These are phyloP conservation scores for Panzeria rudis DNA, from an alignment of 2,888 invertebrate genomes.

Conservation along the genomic window DNA sequence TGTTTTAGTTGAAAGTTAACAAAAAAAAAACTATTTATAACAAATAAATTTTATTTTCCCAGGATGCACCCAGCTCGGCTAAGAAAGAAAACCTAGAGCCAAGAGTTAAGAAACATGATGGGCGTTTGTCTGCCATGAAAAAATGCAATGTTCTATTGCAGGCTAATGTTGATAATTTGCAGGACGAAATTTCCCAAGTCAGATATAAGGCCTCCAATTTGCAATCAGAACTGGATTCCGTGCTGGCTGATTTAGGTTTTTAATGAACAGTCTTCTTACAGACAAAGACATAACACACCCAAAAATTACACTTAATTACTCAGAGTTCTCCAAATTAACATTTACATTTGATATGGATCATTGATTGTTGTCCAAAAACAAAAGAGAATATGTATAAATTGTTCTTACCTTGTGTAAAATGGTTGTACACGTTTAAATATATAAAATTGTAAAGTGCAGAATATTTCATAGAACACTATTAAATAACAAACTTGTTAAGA, in stretches of 20 bases:
- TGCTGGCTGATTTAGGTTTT: constrained; percentile 92
- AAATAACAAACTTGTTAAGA: not conserved
- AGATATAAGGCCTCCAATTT: constrained; percentile 90
- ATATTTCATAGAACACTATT: constrained; percentile 24
- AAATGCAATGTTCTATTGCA: constrained; percentile 94
- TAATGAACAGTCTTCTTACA: constrained; percentile 73
- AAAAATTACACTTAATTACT: constrained; percentile 8
- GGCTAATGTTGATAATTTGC: constrained; percentile 93
- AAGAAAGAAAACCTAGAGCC: constrained; percentile 88
- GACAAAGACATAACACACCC: constrained; percentile 1
- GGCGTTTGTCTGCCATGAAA: constrained; percentile 90
- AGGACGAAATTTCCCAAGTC: constrained; percentile 93
- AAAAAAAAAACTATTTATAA: not conserved
- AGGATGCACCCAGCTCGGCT: constrained; percentile 88
- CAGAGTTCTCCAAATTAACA: constrained; percentile 35
- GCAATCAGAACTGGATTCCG: constrained; percentile 93
- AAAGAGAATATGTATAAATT: constrained; percentile 10
- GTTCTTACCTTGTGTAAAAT: constrained; percentile 45
- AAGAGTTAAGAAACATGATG: constrained; percentile 90
- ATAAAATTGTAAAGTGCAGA: not conserved
- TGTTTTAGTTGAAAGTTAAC: not conserved
- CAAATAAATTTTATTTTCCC: constrained; percentile 68
- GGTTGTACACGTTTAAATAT: constrained; percentile 35
- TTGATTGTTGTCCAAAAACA: constrained; percentile 23
- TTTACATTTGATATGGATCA: constrained; percentile 31